Evolutionary conservation across 2,113 vertebrate genomes (phyloP), one percentile per base, ranked within the genome.

Genomic region (Chionis minor): DNA sequence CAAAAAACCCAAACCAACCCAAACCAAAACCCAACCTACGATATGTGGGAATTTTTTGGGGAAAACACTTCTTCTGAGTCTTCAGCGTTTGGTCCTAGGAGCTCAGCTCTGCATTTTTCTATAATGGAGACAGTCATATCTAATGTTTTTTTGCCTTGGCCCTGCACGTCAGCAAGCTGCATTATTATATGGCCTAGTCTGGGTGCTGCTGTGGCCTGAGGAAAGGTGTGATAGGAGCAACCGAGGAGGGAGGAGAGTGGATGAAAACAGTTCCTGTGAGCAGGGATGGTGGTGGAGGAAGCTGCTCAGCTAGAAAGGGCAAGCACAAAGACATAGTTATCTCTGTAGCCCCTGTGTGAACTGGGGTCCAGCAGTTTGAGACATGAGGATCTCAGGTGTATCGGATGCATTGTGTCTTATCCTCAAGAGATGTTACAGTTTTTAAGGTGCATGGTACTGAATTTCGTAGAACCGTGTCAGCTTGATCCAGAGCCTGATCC

Each of bases 301-400:
- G 78, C 11, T 59, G 18, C 30, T 65, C 0, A 1, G 12, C 14
- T 54, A 27, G 47, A 14, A 66, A 71, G 12, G 28, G 19, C 14
- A 14, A 26, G 28, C 27, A 42, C 21, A 13, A 27, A 52, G 18
- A 32, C 17, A 6, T 1, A 8, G 22, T 8, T 42, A 0, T 32
- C 14, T 45, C 32, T 28, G 19, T 24, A 4, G 10, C 26, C 9
- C 5, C 1, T 10, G 6, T 23, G 23, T n/a, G 30, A 47, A 2
- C 1, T 3, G 9, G 26, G 32, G 28, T 15, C 38, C 28, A 59
- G 52, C 70, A 44, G 77, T 30, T 78, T 79, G 44, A 16, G 69
- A 35, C 58, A 49, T 0, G 1, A 45, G 45, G 30, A 19, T 49
- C 42, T 72, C n/a, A 2, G 4, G 5, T 4, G 2, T 7, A 0